Base-by-base conservation (phyloP, 2,888 invertebrate species). In the Xestia ashworthii region DNA sequence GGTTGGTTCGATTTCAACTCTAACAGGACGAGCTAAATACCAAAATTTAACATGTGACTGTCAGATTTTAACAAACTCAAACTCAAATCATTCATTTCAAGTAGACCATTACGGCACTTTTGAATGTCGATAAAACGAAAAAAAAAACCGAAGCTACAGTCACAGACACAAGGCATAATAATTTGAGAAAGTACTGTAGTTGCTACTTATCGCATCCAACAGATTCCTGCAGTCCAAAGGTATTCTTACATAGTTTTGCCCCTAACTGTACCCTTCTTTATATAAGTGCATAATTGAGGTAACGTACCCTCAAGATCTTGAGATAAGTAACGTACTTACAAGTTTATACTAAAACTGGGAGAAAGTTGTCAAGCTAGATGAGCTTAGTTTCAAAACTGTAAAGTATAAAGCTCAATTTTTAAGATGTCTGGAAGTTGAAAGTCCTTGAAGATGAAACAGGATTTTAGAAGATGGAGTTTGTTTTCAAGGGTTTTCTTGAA, bases 321-420 rank as follows among this genome's bases (percentile, higher is more conserved):
- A 58, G 44, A 70, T 25, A 67, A 75, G 72, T 76, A 71, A 66
- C 16, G 64, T 65, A 82, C 80, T 82, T 70, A 82, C 70, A 50
- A 81, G 66, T 76, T 73, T 32, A 55, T 71, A 62, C 67, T 68
- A 25, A 71, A 71, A 84, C 48, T 60, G 1, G 41, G 68, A 32
- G 44, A 25, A 85, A 64, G 44, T 74, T 68, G 22, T 44, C 25
- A 72, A 14, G 6, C 32, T 44, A 69, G 32, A 66, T 78, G 71
- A 83, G 53, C 58, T 60, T 65, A 83, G 46, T 84, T 83, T 50
- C 48, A 32, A 71, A 78, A 64, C 44, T 64, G 16, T 60, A n/a
- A 44, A 69, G 67, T 58, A 48, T 38, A 50, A 14, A 32, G 53
- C 76, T 68, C 32, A 55, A 55, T 76, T 76, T 82, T 76, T 76